A percentile compares a stretch with the other conserved stretches of the same genome.
phyloP scores from a whole-genome alignment of 1,140 invertebrate species.

The Calliphora vicina region DNA sequence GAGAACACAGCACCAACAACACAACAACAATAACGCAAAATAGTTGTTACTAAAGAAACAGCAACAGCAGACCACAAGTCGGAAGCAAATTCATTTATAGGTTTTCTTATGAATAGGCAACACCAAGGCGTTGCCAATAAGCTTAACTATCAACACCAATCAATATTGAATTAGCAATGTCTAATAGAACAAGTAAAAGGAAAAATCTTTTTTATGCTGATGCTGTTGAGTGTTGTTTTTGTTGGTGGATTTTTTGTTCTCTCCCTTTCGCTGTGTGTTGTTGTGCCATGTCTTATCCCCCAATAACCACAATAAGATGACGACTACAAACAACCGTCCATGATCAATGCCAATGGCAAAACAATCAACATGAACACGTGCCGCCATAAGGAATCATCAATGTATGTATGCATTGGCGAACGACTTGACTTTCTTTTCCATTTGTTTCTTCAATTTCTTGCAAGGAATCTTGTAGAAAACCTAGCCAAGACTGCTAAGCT shows the following conservation, averaged over 20 bases:
- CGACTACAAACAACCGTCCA: constrained; percentile 1
- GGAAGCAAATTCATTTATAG: constrained; percentile 32
- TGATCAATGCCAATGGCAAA: constrained; percentile 35
- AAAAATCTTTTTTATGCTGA: not conserved
- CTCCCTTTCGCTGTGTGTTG: not conserved
- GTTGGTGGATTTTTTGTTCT: not conserved
- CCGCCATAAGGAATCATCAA: constrained; percentile 5
- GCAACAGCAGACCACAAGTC: constrained; percentile 7
- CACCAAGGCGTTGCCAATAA: constrained; percentile 30
- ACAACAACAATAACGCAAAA: not conserved
- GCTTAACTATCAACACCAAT: constrained; percentile 38
- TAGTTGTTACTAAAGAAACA: not conserved
- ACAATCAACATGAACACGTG: constrained; percentile 35
- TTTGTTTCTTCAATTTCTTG: not conserved
- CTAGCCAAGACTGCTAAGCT: not conserved
- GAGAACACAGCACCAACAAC: not conserved
- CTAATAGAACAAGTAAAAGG: not conserved
- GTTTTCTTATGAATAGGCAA: constrained; percentile 22
- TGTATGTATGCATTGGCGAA: not conserved
- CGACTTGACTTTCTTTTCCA: not conserved
- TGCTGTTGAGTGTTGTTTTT: not conserved
- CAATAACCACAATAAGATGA: constrained; percentile 5
- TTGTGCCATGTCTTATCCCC: not conserved
- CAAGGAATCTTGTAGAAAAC: too few species aligned
- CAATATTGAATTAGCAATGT: constrained; percentile 37